A percentile compares a stretch with the other conserved stretches of the same genome.
Conservation (phyloP, 2,113 vertebrate species). For the Hypomesus transpacificus region DNA sequence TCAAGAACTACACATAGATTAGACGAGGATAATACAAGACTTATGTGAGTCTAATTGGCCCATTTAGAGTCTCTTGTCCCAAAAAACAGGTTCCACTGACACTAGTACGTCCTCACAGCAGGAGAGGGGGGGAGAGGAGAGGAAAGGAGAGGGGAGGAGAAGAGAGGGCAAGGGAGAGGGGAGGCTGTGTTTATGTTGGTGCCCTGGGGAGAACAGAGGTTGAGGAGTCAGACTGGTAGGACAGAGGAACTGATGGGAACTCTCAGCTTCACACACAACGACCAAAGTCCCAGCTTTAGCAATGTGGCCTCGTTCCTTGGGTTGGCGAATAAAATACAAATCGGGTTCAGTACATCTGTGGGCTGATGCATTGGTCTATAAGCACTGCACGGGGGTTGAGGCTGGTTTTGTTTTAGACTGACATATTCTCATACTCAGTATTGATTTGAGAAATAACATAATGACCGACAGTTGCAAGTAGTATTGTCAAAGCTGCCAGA, state of each 20-base stretch:
- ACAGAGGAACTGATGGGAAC: conserved; percentile 47
- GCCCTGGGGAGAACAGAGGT: conserved; percentile 23
- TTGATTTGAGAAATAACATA: not conserved
- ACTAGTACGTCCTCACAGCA: too few species aligned
- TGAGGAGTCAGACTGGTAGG: conserved; percentile 42
- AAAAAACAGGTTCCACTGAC: too few species aligned
- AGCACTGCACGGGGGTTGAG: not conserved
- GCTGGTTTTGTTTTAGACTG: not conserved
- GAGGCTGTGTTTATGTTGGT: not conserved
- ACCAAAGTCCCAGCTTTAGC: not conserved
- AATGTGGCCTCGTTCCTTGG: too few species aligned
- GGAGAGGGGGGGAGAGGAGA: too few species aligned
- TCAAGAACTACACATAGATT: not conserved
- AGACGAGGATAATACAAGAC: not conserved
- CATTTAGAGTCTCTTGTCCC: too few species aligned
- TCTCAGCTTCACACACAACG: conserved; percentile 27
- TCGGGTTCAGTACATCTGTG: not conserved
- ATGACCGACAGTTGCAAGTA: conserved; percentile 1
- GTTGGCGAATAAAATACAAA: too few species aligned
- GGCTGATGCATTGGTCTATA: not conserved
- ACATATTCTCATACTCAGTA: not conserved
- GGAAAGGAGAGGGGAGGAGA: too few species aligned
- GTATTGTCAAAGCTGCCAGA: conserved; percentile 46
- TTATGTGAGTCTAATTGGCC: not conserved
- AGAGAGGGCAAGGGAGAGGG: too few species aligned